phyloP scores from a whole-genome alignment of 2,888 invertebrate genomes.

The Cataglyphis altisquamis region DNA sequence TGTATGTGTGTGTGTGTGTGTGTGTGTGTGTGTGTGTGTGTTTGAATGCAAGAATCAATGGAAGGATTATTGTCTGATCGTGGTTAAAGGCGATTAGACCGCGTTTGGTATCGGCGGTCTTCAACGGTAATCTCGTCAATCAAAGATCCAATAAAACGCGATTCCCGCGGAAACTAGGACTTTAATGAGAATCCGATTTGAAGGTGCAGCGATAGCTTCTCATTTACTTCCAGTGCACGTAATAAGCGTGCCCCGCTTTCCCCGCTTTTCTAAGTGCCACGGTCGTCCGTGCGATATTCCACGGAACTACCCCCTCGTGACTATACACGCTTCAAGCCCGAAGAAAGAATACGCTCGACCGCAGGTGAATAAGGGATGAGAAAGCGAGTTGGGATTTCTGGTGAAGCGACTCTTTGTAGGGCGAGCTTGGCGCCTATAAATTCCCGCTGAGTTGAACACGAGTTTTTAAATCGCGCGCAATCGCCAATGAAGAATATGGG shows the following conservation, averaged over 20 bases:
- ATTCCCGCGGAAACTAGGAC: slow-evolving; percentile 51
- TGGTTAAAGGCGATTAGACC: slow-evolving; percentile 31
- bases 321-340: slow-evolving; percentile 41
- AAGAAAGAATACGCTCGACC: slow-evolving; percentile 62
- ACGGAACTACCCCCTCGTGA: slow-evolving; percentile 38
- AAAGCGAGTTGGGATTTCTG: slow-evolving; percentile 59
- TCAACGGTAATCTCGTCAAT: slow-evolving; percentile 51
- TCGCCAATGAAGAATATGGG: background rate
- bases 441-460: slow-evolving; percentile 51
- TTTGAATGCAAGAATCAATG: background rate
- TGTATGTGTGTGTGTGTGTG: background rate
- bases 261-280: slow-evolving; percentile 47
- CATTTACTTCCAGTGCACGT: slow-evolving; percentile 69
- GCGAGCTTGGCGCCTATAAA: slow-evolving; percentile 47
- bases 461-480: slow-evolving; percentile 29
- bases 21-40: background rate
- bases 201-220: slow-evolving; percentile 49
- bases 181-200: slow-evolving; percentile 59
- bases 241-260: slow-evolving; percentile 65
- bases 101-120: slow-evolving; percentile 46
- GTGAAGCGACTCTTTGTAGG: slow-evolving; percentile 46
- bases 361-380: slow-evolving; percentile 74
- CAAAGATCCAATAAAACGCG: slow-evolving; percentile 57
- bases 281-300: slow-evolving; percentile 58
- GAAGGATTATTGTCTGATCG: slow-evolving; percentile 31